These are phyloP conservation scores for Choloepus didactylus DNA, from an alignment of 2,797 vertebrate species.

Conservation along the genomic window DNA sequence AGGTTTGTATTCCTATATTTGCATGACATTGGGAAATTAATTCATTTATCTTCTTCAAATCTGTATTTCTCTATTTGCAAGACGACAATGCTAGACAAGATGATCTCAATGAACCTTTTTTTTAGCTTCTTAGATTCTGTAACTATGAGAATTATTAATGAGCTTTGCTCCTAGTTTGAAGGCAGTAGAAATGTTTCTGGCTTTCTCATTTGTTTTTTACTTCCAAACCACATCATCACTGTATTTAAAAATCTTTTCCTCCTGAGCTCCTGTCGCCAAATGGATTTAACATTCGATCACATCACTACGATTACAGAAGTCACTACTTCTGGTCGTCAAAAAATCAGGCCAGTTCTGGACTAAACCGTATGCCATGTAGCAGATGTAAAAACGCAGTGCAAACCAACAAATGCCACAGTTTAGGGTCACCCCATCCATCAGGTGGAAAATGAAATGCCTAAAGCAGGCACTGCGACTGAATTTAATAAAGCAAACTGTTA, in stretches of 20 bases:
- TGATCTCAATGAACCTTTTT: not conserved
- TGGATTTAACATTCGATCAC: conserved; percentile 9
- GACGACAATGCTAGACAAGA: not conserved
- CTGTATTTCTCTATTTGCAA: conserved; percentile 19
- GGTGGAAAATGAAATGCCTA: conserved; percentile 18
- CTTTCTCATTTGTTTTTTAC: conserved; percentile 43
- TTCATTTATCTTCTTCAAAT: not conserved
- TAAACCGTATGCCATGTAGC: not conserved
- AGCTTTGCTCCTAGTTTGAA: conserved; percentile 7
- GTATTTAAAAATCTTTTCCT: not conserved
- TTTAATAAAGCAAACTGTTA: conserved; percentile 9
- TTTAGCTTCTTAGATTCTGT: conserved; percentile 3
- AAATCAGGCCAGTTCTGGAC: not conserved
- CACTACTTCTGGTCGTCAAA: not conserved
- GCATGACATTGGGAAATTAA: conserved; percentile 19
- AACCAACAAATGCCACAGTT: not conserved
- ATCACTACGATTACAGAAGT: conserved; percentile 29
- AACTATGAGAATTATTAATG: conserved; percentile 28
- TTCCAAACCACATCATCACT: not conserved
- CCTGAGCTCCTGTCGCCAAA: not conserved
- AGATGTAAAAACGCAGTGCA: not conserved
- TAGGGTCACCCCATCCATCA: conserved; percentile 10
- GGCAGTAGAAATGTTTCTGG: conserved; percentile 17
- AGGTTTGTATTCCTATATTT: not conserved
- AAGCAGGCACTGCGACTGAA: not conserved